Percentiles rank a stretch among this genome's conserved stretches.
Conservation (phyloP, 2,797 vertebrate species). For the Notolepis coatsorum region DNA sequence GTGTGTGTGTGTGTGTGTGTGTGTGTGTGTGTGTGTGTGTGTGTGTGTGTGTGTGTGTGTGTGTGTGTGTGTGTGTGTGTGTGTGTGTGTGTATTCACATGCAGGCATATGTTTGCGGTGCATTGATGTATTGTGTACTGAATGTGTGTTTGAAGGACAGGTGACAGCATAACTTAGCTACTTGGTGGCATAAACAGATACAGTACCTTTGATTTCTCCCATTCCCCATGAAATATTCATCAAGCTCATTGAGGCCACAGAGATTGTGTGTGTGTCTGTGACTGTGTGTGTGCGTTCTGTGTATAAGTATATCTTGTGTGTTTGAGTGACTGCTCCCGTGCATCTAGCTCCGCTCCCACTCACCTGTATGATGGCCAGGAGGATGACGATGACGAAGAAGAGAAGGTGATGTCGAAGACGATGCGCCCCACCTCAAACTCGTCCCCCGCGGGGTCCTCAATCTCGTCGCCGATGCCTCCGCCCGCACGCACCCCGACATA, state of each 20-base stretch:
- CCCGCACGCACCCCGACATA: constrained; percentile 83
- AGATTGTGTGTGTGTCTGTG: neutral
- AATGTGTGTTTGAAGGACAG: constrained; percentile 19
- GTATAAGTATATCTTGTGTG: neutral
- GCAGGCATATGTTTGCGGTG: no score
- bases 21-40: neutral
- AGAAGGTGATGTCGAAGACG: constrained; percentile 84
- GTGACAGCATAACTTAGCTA: neutral
- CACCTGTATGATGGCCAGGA: constrained; percentile 85
- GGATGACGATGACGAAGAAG: constrained; percentile 85
- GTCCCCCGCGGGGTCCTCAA: constrained; percentile 81
- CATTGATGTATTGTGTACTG: no score
- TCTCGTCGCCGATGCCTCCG: constrained; percentile 83
- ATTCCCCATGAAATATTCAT: constrained; percentile 30
- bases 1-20: neutral
- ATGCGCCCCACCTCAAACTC: constrained; percentile 81
- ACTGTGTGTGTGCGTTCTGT: neutral
- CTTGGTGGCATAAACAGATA: constrained; percentile 21
- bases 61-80: no score
- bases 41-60: neutral
- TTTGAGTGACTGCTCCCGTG: neutral
- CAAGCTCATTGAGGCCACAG: neutral
- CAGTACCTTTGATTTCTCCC: neutral
- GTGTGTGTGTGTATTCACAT: no score
- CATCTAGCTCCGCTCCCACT: no score